A percentile compares a stretch with the other conserved stretches of the same genome.
Evolutionary conservation across 1,140 invertebrate species (phyloP).

Genomic region (Manduca sexta): DNA sequence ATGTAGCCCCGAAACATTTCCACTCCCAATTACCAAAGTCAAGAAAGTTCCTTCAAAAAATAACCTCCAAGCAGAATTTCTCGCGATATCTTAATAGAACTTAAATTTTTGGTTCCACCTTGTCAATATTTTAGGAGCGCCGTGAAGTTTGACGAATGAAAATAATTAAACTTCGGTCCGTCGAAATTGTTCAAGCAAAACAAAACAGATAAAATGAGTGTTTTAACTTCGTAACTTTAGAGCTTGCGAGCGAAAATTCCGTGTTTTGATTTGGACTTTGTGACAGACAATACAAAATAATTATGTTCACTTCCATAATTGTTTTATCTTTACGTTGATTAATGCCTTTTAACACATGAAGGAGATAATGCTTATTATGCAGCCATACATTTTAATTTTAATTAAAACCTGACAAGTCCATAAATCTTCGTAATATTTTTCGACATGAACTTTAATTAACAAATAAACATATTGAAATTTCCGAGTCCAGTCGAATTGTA

Average conservation of each 20-base stretch:
- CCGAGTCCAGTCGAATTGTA: no score
- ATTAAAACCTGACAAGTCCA: no score
- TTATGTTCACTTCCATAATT: background rate
- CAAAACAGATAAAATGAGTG: slow-evolving; percentile 13
- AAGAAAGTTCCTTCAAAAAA: slow-evolving; percentile 7
- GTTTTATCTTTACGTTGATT: background rate
- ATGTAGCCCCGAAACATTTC: slow-evolving; percentile 3
- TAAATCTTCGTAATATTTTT: no score
- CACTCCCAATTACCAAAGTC: slow-evolving; percentile 1
- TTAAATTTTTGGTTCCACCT: slow-evolving; percentile 10
- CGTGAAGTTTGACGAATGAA: slow-evolving; percentile 14
- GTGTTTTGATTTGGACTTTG: background rate
- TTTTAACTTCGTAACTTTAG: slow-evolving; percentile 12
- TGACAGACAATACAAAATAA: background rate
- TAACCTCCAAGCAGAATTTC: slow-evolving; percentile 3
- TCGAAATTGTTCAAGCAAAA: slow-evolving; percentile 12
- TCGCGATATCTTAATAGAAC: slow-evolving; percentile 11
- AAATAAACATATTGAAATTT: no score
- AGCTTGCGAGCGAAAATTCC: no score
- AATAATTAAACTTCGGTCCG: slow-evolving; percentile 17
- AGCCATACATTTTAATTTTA: no score
- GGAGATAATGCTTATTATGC: no score
- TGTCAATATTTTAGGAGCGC: slow-evolving; percentile 15
- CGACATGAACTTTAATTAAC: no score
- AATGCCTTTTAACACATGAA: no score